Evolutionary conservation across 2,888 invertebrate genomes (phyloP), one percentile per base, ranked within the genome.

Genomic region (Matsumyia berberina): DNA sequence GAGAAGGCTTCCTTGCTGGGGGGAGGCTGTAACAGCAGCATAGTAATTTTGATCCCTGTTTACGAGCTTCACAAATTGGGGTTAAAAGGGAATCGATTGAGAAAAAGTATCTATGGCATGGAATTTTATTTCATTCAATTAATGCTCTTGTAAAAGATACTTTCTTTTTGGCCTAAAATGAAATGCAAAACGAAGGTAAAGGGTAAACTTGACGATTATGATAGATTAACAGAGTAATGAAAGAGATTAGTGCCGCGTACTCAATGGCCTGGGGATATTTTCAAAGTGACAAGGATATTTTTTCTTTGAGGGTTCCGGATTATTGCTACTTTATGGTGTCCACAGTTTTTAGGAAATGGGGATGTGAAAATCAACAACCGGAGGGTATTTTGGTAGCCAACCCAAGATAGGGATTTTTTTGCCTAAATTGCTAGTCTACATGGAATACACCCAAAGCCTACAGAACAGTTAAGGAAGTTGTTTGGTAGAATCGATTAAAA

Each of bases 21-120:
- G 24, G 24, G 15, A 4, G 24, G 15, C 5, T 15, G 55, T 7
- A 35, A 9, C 33, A 55, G 33, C 9, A 29, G 33, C 9, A 29
- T 53, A 8, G 67, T 42, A 67, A 67, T 55, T 53, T 42, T 67
- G 67, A 67, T 53, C 39, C 31, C 67, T 67, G n/a, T 67, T 67
- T 55, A 67, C 55, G 67, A 67, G 39, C 19, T 55, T 24, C 53
- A 42, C 53, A 67, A 67, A 67, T 67, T 67, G 67, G 67, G 67
- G 53, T 67, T 67, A 67, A 67, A 42, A 55, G 31, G 35, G 31
- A 42, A 53, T 66, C 66, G 37, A 66, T 66, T 66, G 66, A 19
- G 42, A 31, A 67, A 24, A 42, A 67, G 53, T 55, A 55, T 55
- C 55, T 42, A 42, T 55, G 39, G 31, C 53, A 55, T 17, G 49